These are phyloP conservation scores for Pseudomyrmex concolor DNA, from an alignment of 1,140 invertebrate genomes.

Conservation along the genomic window DNA sequence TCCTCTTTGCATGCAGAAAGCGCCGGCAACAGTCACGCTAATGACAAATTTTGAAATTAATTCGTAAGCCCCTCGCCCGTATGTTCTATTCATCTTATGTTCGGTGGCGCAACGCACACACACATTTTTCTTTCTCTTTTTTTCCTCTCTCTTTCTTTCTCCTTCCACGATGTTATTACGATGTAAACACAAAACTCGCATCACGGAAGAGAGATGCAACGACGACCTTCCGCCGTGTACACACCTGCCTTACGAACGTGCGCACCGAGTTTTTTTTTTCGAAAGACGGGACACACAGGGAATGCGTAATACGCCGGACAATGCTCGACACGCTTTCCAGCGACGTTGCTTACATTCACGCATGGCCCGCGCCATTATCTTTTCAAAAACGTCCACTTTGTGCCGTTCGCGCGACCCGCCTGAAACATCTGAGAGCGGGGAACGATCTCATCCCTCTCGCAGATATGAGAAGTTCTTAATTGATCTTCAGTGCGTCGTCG, in stretches of 20 bases:
- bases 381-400: conserved; percentile 75
- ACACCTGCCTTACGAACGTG: conserved; percentile 57
- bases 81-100: conserved; percentile 62
- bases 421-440: neutral
- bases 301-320: conserved; percentile 73
- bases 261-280: conserved; percentile 68
- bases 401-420: conserved; percentile 48
- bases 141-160: neutral
- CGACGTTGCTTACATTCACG: conserved; percentile 71
- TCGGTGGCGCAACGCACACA: conserved; percentile 13
- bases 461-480: conserved; percentile 15
- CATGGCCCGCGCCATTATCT: conserved; percentile 69
- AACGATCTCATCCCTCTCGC: conserved; percentile 18
- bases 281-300: conserved; percentile 72
- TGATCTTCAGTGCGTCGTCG: neutral
- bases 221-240: conserved; percentile 56
- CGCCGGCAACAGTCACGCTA: neutral
- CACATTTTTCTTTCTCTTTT: too few relatives aligned
- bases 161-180: conserved; percentile 58
- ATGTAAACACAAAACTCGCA: conserved; percentile 71
- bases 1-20: neutral
- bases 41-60: conserved; percentile 21
- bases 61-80: neutral
- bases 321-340: conserved; percentile 73
- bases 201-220: conserved; percentile 57